These are phyloP conservation scores for Actinostola sp. DNA, from an alignment of 92 coral and sea anemone genomes.

Conservation along the genomic window DNA sequence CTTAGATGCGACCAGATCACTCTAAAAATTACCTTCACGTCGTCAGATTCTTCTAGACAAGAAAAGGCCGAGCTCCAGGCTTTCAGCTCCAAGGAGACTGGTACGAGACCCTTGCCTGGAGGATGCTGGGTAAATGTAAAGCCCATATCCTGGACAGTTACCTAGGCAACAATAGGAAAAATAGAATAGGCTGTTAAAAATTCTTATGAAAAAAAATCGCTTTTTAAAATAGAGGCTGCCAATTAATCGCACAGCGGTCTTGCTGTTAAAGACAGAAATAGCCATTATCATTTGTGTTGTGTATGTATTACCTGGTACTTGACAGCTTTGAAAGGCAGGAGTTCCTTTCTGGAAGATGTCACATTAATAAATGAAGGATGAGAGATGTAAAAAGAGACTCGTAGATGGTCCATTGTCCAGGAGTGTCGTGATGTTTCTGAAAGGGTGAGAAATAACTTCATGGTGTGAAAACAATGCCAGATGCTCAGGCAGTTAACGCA, in stretches of 20 bases:
- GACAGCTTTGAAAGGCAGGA: slow-evolving; percentile 49
- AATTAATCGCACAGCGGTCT: no score
- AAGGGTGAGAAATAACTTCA: not conserved
- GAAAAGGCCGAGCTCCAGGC: slow-evolving; percentile 60
- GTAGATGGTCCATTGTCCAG: slow-evolving; percentile 74
- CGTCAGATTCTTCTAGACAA: slow-evolving; percentile 30
- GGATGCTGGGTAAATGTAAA: slow-evolving; percentile 64
- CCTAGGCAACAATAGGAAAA: slow-evolving; percentile 22
- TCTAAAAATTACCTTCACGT: slow-evolving; percentile 29
- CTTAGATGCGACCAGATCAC: not conserved
- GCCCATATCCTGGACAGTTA: slow-evolving; percentile 67
- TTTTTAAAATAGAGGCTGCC: no score
- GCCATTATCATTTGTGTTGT: no score
- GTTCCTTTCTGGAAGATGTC: slow-evolving; percentile 53
- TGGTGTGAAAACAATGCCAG: no score
- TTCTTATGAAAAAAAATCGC: no score
- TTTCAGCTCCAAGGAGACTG: slow-evolving; percentile 71
- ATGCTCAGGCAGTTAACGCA: no score
- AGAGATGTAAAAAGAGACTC: slow-evolving; percentile 68
- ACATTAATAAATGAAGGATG: slow-evolving; percentile 55
- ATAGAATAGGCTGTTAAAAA: no score
- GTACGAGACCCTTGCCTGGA: slow-evolving; percentile 85
- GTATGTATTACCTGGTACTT: slow-evolving; percentile 71
- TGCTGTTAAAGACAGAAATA: no score
- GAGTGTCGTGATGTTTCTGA: slow-evolving; percentile 58